phyloP scores from a whole-genome alignment of 2,797 vertebrate species.

The Pelodytes ibericus region DNA sequence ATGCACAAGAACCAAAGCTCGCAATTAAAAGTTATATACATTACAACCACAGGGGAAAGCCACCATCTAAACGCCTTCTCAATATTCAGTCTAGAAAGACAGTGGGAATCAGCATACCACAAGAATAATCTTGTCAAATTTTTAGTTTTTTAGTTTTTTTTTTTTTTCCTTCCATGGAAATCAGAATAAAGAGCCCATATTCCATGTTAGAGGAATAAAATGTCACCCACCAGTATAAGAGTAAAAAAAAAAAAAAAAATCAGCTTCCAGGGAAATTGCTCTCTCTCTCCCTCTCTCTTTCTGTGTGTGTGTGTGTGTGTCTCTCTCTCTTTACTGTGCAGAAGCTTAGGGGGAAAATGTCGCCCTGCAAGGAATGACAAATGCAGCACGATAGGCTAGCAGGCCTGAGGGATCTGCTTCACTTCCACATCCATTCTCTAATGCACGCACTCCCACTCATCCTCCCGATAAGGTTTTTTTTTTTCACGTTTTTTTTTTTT shows the following conservation, averaged over 20 bases:
- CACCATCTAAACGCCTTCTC: constrained; percentile 59
- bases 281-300: constrained; percentile 71
- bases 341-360: constrained; percentile 74
- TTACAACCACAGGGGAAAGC: constrained; percentile 58
- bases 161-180: constrained; percentile 68
- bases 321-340: constrained; percentile 72
- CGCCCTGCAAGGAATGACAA: constrained; percentile 79
- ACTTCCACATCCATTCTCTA: constrained; percentile 79
- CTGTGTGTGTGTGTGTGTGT: constrained; percentile 68
- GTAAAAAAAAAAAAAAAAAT: constrained; percentile 54
- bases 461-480: constrained; percentile 73
- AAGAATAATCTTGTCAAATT: constrained; percentile 57
- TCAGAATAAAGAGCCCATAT: constrained; percentile 69
- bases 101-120: constrained; percentile 66
- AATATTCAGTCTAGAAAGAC: constrained; percentile 61
- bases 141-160: constrained; percentile 1
- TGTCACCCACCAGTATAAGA: constrained; percentile 72
- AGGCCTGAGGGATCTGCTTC: constrained; percentile 83
- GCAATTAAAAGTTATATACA: constrained; percentile 62
- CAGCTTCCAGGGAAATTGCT: constrained; percentile 67
- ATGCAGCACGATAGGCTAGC: constrained; percentile 78
- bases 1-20: constrained; percentile 61
- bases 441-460: constrained; percentile 75
- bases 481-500: constrained; percentile 62
- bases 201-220: constrained; percentile 68